Base-by-base conservation (phyloP, 2,888 invertebrate species). In the Mythimna impura region DNA sequence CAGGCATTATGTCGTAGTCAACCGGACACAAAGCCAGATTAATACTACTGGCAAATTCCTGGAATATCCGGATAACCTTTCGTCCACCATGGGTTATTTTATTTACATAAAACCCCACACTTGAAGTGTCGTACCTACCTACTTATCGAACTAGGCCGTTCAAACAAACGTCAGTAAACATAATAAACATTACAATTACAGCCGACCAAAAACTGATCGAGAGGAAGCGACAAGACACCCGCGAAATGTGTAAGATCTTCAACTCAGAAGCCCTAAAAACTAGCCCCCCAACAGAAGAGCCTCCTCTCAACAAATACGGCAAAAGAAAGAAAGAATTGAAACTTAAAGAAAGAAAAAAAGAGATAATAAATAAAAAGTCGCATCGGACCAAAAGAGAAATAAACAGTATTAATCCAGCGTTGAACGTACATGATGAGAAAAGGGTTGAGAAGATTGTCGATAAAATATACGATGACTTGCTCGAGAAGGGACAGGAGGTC, bases 221-320 rank as follows among this genome's bases (percentile, higher is more conserved):
- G 55, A 91, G 86, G 71, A 93, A 94, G 84, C 92, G 96, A 0
- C 92, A 94, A 86, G 94, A 96, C 70, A 95, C 94, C 0, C 73
- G 94, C 52, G 95, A 96, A 6, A 93, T 95, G 91, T 96, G 96
- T 70, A 87, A 89, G 20, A 87, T 94, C 40, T 96, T 95, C 73
- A 93, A 89, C 36, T 90, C 89, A 54, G 93, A 94, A 81, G 91
- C 87, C n/a, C 78, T 88, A 9, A 88, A 85, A 17, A 20, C 62
- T 71, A n/a, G 14, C 62, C 0, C 71, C 47, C 65, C 62, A 78
- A 50, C 58, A 57, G 40, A 80, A 47, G 9, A 14, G 0, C 30
- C 25, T 3, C 25, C 63, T 36, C 5, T 20, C 62, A 69, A 81
- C 14, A 80, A 75, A 76, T 84, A 78, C 30, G 76, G 79, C 9